phyloP scores from a whole-genome alignment of 1,140 invertebrate genomes.

The Melitaea cinxia region DNA sequence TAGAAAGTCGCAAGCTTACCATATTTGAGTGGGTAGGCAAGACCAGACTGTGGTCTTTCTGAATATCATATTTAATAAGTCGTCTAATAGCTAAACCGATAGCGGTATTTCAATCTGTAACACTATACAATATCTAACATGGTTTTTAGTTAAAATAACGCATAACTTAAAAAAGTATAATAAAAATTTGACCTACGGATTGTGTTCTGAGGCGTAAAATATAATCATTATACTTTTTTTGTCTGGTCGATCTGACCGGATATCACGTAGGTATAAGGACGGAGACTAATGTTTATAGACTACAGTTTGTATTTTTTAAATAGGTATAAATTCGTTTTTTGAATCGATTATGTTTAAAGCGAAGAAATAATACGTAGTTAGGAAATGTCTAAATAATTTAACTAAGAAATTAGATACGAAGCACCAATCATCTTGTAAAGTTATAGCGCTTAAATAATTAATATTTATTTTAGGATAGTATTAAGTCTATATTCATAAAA shows the following conservation, averaged over 20 bases:
- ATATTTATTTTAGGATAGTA: too few species aligned
- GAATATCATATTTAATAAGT: slow-evolving; percentile 62
- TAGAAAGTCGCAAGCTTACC: slow-evolving; percentile 62
- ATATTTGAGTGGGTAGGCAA: slow-evolving; percentile 53
- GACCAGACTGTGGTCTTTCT: slow-evolving; percentile 43
- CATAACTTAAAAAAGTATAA: too few species aligned
- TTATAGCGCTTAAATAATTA: too few species aligned
- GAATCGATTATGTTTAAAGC: too few species aligned
- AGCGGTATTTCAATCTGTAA: slow-evolving; percentile 22
- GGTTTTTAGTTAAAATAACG: neutral
- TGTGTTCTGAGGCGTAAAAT: neutral
- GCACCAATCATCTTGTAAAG: too few species aligned
- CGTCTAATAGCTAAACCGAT: slow-evolving; percentile 33
- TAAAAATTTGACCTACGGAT: too few species aligned
- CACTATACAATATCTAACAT: neutral
- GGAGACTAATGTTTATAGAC: too few species aligned
- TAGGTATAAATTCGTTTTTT: too few species aligned
- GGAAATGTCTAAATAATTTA: too few species aligned
- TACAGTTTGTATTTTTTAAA: too few species aligned
- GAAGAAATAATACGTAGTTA: neutral
- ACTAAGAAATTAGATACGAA: too few species aligned
- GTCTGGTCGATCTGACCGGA: neutral
- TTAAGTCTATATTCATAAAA: neutral
- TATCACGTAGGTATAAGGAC: slow-evolving; percentile 1
- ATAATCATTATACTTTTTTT: neutral